These are phyloP conservation scores for Pseudopleuronectes americanus DNA, from an alignment of 2,797 vertebrate species.

Conservation along the genomic window DNA sequence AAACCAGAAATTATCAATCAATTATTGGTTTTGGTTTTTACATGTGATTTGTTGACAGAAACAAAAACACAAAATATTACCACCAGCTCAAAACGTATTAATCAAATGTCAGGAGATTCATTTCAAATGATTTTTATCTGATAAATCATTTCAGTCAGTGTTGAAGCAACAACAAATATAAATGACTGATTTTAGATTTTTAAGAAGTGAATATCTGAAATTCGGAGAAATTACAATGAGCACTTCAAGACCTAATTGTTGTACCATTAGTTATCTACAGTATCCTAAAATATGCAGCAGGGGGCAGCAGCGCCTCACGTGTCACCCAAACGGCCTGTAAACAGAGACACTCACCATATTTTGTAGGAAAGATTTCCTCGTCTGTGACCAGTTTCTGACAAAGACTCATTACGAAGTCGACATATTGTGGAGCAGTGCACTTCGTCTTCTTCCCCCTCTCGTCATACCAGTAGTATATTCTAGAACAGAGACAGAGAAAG, in stretches of 20 bases:
- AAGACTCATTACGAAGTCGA: conserved; percentile 98
- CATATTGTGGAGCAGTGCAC: conserved; percentile 98
- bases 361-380: conserved; percentile 98
- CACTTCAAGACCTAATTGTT: neutral
- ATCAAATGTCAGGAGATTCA: no score
- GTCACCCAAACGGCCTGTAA: neutral
- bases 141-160: no score
- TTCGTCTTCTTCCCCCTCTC: conserved; percentile 98
- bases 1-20: neutral
- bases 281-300: conserved; percentile 52
- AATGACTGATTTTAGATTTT: no score
- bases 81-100: no score
- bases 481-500: conserved; percentile 64
- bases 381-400: conserved; percentile 99
- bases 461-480: conserved; percentile 99
- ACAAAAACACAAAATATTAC: neutral
- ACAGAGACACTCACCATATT: conserved; percentile 89
- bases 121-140: no score
- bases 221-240: neutral
- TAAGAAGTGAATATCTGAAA: no score
- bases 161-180: no score
- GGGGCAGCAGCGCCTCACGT: conserved; percentile 43
- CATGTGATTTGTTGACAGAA: neutral
- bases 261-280: no score
- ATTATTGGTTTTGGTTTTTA: neutral